Conservation (phyloP, 2,888 invertebrate genomes). For the Zele albiditarsus region DNA sequence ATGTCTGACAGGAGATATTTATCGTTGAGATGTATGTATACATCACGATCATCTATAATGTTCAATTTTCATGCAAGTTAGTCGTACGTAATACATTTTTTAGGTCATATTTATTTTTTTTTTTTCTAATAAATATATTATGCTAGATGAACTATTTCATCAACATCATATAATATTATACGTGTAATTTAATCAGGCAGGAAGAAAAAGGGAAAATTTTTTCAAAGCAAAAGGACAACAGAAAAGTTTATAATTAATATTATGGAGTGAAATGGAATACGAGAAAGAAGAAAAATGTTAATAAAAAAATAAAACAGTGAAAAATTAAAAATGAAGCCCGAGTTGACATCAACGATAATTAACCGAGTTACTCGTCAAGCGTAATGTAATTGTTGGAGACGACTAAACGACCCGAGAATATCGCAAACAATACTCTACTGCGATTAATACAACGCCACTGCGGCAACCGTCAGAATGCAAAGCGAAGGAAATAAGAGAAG, state of each 20-base stretch:
- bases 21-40: not conserved
- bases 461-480: conserved; percentile 22
- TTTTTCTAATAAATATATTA: too few species aligned
- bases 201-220: not conserved
- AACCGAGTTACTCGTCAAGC: conserved; percentile 28
- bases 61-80: not conserved
- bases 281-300: not conserved
- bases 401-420: conserved; percentile 34
- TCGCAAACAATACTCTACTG: conserved; percentile 26
- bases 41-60: not conserved
- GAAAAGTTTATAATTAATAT: not conserved
- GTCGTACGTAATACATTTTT: too few species aligned
- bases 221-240: not conserved
- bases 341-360: conserved; percentile 22
- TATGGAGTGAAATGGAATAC: not conserved
- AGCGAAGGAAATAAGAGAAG: conserved; percentile 2
- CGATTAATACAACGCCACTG: conserved; percentile 29
- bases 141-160: too few species aligned
- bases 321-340: not conserved
- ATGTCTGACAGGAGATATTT: not conserved
- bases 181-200: not conserved
- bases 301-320: not conserved
- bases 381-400: conserved; percentile 31
- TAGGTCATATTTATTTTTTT: too few species aligned
- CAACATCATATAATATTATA: not conserved